These are phyloP conservation scores for Scaptomyza hsui DNA, from an alignment of 1,140 invertebrate species.

Conservation along the genomic window DNA sequence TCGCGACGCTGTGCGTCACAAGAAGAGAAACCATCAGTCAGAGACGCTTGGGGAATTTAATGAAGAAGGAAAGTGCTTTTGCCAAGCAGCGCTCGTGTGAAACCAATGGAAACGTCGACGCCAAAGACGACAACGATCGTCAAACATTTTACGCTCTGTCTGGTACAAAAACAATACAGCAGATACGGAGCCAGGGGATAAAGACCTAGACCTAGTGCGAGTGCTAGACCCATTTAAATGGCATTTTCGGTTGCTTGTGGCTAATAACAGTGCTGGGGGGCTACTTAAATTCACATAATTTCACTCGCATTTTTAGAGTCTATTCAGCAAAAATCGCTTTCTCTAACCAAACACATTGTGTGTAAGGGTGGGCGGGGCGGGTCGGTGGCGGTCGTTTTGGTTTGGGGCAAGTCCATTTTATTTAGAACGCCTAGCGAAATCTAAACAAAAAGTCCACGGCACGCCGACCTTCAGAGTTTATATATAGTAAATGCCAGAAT, in stretches of 20 bases:
- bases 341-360: conserved; percentile 34
- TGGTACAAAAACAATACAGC: conserved; percentile 9
- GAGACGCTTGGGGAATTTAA: conserved; percentile 47
- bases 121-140: conserved; percentile 33
- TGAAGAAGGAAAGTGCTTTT: conserved; percentile 69
- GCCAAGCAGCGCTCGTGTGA: conserved; percentile 69
- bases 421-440: conserved; percentile 69
- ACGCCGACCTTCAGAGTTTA: conserved; percentile 76
- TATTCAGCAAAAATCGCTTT: conserved; percentile 44
- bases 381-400: background rate
- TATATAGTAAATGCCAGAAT: conserved; percentile 61
- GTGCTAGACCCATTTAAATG: conserved; percentile 56
- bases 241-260: conserved; percentile 62
- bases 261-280: conserved; percentile 67
- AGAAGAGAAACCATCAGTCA: conserved; percentile 59
- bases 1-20: conserved; percentile 64
- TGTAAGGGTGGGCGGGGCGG: background rate
- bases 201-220: conserved; percentile 19
- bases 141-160: conserved; percentile 62
- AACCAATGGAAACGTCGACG: conserved; percentile 65
- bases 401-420: conserved; percentile 42
- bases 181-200: conserved; percentile 11
- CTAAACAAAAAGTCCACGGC: conserved; percentile 76
- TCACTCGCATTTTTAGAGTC: conserved; percentile 55
- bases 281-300: conserved; percentile 58